Evolutionary conservation across 2,888 invertebrate genomes (phyloP).

Genomic region (Danaus chrysippus): DNA sequence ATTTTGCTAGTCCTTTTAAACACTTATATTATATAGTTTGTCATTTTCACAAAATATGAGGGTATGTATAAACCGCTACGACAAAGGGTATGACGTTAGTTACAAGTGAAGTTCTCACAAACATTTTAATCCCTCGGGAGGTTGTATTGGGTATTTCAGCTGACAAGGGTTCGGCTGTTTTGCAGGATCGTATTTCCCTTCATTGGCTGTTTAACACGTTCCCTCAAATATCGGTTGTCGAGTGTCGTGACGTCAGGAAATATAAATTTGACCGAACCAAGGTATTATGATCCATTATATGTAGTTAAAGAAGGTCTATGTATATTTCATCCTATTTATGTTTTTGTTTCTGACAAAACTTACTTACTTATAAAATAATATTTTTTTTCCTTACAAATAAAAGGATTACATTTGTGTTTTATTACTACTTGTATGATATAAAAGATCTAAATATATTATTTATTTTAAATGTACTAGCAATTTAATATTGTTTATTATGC

Average conservation of each 20-base stretch:
- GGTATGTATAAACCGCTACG: background rate
- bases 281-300: background rate
- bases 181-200: background rate
- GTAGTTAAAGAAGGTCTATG: too few relatives aligned
- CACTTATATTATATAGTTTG: background rate
- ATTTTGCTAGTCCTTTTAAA: conserved; percentile 1
- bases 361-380: too few relatives aligned
- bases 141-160: background rate
- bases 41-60: background rate
- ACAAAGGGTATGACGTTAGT: background rate
- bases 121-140: background rate
- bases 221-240: background rate
- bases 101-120: background rate
- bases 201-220: background rate
- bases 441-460: too few relatives aligned
- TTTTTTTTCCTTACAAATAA: too few relatives aligned
- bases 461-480: too few relatives aligned
- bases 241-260: background rate
- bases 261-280: background rate
- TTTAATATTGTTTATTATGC: too few relatives aligned
- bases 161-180: background rate
- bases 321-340: too few relatives aligned
- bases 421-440: too few relatives aligned
- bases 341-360: too few relatives aligned
- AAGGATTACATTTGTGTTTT: too few relatives aligned